Conservation (phyloP, 2,113 vertebrate genomes). For the Ctenodactylus gundi region DNA sequence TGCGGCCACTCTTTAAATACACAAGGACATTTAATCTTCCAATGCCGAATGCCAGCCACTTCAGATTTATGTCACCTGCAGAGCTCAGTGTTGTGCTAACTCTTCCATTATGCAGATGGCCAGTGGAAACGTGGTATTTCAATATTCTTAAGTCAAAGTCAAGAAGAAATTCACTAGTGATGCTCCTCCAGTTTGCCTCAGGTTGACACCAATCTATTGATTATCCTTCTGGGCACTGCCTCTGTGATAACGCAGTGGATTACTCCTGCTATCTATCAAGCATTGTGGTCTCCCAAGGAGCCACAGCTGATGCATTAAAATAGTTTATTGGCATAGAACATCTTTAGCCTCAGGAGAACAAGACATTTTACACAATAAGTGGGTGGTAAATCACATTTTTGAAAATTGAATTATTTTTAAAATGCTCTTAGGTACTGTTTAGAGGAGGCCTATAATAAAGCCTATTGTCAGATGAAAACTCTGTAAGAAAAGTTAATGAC, state of each 20-base stretch:
- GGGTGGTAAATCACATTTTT: constrained; percentile 68
- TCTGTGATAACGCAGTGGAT: constrained; percentile 49
- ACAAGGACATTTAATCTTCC: constrained; percentile 57
- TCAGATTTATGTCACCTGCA: constrained; percentile 47
- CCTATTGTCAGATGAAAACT: constrained; percentile 63
- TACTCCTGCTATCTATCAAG: constrained; percentile 44
- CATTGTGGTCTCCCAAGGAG: constrained; percentile 18
- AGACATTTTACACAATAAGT: constrained; percentile 68
- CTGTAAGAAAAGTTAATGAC: constrained; percentile 64
- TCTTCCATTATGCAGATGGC: not conserved
- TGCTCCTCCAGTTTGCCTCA: not conserved
- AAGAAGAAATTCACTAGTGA: constrained; percentile 44
- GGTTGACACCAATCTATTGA: constrained; percentile 59
- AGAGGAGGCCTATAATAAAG: constrained; percentile 59
- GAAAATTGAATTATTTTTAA: constrained; percentile 65
- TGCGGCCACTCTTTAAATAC: constrained; percentile 33
- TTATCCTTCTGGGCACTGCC: constrained; percentile 51
- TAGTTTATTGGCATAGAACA: constrained; percentile 64
- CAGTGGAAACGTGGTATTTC: not conserved
- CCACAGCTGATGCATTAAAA: constrained; percentile 58
- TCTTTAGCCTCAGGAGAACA: constrained; percentile 65
- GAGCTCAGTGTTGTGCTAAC: constrained; percentile 34
- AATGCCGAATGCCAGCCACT: constrained; percentile 5
- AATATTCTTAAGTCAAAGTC: constrained; percentile 44
- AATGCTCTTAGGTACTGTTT: constrained; percentile 63